A percentile compares a stretch with the other conserved stretches of the same genome.
These are phyloP conservation scores for Lithosia quadra DNA, from an alignment of 2,888 invertebrate species.

Conservation along the genomic window DNA sequence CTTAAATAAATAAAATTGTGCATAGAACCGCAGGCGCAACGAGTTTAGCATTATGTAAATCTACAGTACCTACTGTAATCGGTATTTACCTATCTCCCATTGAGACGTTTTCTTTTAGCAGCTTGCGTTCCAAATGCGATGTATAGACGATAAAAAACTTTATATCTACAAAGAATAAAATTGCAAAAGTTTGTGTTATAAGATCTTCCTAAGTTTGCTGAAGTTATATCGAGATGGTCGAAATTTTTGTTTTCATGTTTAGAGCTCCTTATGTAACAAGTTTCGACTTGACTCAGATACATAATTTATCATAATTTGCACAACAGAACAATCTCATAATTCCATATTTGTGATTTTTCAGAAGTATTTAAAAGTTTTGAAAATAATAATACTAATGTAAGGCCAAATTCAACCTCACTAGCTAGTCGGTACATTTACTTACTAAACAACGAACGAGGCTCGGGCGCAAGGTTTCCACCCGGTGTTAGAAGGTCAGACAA, in stretches of 20 bases:
- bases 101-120: slow-evolving; percentile 15
- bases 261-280: neutral
- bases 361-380: no score
- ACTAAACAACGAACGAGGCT: no score
- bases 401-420: no score
- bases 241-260: neutral
- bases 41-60: neutral
- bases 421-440: no score
- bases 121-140: slow-evolving; percentile 16
- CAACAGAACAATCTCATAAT: neutral
- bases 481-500: no score
- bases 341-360: no score
- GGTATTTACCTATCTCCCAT: slow-evolving; percentile 10
- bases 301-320: neutral
- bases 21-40: neutral
- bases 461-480: no score
- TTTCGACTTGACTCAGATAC: neutral
- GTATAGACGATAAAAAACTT: slow-evolving; percentile 9
- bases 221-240: slow-evolving; percentile 23
- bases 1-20: neutral
- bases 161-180: slow-evolving; percentile 24
- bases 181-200: slow-evolving; percentile 37
- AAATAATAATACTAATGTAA: no score
- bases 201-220: slow-evolving; percentile 21
- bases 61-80: no score